These are phyloP conservation scores for Mormyrus proboscirostris DNA, from an alignment of 2,797 vertebrate species.

Conservation along the genomic window DNA sequence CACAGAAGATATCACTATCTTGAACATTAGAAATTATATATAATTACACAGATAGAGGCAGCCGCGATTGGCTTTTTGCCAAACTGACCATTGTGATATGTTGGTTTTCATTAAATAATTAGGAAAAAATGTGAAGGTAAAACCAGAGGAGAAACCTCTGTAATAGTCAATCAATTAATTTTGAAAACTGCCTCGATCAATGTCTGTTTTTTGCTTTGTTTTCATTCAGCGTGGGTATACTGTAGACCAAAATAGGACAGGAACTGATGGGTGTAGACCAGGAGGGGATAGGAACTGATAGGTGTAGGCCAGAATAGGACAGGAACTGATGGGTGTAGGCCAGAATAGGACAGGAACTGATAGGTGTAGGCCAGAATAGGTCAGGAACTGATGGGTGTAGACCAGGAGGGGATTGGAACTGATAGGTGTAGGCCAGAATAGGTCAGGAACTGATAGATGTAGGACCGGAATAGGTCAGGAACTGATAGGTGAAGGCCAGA, in stretches of 20 bases:
- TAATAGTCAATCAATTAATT: not conserved
- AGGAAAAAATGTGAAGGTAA: not conserved
- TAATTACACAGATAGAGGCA: not conserved
- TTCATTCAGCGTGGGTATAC: not conserved
- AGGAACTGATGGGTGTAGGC: not conserved
- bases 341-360: not conserved
- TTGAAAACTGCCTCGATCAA: not conserved
- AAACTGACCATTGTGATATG: not conserved
- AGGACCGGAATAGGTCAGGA: not conserved
- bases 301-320: not conserved
- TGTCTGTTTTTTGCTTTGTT: not conserved
- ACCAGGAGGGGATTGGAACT: not conserved
- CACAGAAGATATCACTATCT: not conserved
- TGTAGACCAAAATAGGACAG: not conserved
- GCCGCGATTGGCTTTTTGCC: not conserved
- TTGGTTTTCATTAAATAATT: not conserved
- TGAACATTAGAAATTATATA: not conserved
- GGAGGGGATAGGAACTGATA: not conserved
- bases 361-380: not conserved
- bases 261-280: not conserved
- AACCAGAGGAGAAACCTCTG: not conserved
- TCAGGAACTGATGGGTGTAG: not conserved
- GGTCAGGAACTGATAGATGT: not conserved
- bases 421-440: too few relatives aligned
- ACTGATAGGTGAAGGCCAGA: not conserved